A percentile compares a stretch with the other conserved stretches of the same genome.
Conservation (phyloP, 1,140 invertebrate genomes). For the Achatina immaculata region DNA sequence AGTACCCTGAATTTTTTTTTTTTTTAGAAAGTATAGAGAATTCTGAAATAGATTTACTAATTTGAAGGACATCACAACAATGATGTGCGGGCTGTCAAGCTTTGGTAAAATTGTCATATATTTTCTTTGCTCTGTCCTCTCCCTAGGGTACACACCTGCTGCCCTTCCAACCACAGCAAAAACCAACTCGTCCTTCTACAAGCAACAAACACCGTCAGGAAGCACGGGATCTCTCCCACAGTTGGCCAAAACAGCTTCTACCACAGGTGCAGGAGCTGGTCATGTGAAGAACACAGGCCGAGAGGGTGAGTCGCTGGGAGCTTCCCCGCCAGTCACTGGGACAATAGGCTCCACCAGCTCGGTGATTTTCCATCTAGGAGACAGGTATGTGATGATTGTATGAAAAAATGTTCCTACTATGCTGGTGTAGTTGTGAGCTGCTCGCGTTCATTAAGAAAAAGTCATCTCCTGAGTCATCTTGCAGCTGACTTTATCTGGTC, state of each 20-base stretch:
- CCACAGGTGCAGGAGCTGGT: neutral
- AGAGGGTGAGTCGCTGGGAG: neutral
- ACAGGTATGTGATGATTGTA: neutral
- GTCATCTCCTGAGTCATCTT: neutral
- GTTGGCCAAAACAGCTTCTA: neutral
- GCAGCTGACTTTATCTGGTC: neutral
- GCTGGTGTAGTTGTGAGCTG: neutral
- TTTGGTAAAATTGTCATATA: neutral
- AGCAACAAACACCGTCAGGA: constrained; percentile 19
- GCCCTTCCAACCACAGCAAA: neutral
- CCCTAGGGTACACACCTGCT: neutral
- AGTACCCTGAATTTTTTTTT: no score
- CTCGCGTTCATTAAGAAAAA: neutral
- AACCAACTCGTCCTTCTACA: constrained; percentile 23
- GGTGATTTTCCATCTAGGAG: constrained; percentile 29
- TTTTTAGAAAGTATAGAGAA: no score
- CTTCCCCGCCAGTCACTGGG: neutral
- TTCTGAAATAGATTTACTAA: no score
- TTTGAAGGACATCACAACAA: neutral
- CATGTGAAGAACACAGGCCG: neutral
- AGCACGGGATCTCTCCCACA: constrained; percentile 29
- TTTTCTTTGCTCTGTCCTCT: neutral
- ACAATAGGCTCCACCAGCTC: neutral
- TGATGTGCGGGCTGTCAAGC: neutral
- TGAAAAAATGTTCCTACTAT: neutral